Percentiles rank a stretch among this genome's conserved stretches.
Conservation (phyloP, 2,113 vertebrate genomes). For the Mirounga angustirostris region DNA sequence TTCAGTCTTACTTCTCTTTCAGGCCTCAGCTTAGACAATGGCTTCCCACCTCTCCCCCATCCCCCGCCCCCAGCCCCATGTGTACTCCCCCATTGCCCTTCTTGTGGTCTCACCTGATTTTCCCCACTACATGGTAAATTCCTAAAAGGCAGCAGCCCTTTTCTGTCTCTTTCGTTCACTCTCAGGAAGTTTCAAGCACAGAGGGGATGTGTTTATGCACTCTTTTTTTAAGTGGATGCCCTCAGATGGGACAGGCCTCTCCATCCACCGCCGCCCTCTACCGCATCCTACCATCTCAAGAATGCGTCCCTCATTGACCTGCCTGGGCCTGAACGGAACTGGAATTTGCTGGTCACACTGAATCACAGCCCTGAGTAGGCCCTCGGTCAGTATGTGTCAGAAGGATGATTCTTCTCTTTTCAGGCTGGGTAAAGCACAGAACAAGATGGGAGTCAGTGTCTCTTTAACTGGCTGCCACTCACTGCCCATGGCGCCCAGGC, state of each 20-base stretch:
- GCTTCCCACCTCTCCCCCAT: background rate
- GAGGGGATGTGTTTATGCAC: background rate
- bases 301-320: background rate
- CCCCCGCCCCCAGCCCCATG: no score
- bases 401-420: background rate
- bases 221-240: background rate
- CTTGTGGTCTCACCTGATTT: background rate
- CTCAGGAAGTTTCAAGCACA: background rate
- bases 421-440: background rate
- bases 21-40: background rate
- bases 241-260: background rate
- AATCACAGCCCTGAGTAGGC: background rate
- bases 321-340: background rate
- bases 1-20: background rate
- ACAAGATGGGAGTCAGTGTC: background rate
- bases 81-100: background rate
- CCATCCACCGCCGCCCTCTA: background rate
- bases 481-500: background rate
- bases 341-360: background rate
- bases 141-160: background rate
- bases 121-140: conserved; percentile 9
- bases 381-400: background rate
- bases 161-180: background rate
- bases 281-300: background rate
- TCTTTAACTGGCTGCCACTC: background rate